A percentile compares a stretch with the other conserved stretches of the same genome.
Conservation (phyloP, 2,888 invertebrate species). For the Bombylius discolor region DNA sequence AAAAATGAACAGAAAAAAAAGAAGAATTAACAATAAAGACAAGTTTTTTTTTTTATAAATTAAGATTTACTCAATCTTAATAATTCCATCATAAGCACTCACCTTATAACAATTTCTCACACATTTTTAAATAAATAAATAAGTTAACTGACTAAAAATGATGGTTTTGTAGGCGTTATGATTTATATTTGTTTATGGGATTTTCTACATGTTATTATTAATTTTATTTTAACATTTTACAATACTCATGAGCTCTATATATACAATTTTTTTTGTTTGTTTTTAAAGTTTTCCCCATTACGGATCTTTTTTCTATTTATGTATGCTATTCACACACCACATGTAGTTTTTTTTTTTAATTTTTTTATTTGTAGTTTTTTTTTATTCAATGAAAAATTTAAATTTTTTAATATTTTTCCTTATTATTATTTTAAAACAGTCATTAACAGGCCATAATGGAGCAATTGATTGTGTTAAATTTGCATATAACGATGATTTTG, state of each 20-base stretch:
- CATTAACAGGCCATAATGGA: slow-evolving; percentile 85
- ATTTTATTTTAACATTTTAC: background rate
- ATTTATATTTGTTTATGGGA: background rate
- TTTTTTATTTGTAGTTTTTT: background rate
- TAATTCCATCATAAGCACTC: too few species aligned
- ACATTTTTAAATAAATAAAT: too few species aligned
- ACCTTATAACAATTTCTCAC: too few species aligned
- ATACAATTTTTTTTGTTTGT: too few species aligned
- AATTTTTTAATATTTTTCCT: background rate
- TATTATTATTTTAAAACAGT: slow-evolving; percentile 40
- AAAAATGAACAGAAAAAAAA: too few species aligned
- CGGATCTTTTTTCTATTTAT: too few species aligned
- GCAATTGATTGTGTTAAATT: slow-evolving; percentile 91
- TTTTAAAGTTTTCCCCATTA: too few species aligned
- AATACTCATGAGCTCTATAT: too few species aligned
- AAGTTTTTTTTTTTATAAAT: too few species aligned
- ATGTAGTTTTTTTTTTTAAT: background rate
- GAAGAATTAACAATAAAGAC: too few species aligned
- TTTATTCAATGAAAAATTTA: background rate
- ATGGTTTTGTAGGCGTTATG: background rate
- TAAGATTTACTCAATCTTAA: too few species aligned
- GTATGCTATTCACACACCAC: background rate
- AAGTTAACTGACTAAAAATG: too few species aligned
- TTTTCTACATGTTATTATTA: background rate
- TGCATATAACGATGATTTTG: slow-evolving; percentile 86